phyloP scores from a whole-genome alignment of 1,140 invertebrate species.

The Tyrophagus putrescentiae region DNA sequence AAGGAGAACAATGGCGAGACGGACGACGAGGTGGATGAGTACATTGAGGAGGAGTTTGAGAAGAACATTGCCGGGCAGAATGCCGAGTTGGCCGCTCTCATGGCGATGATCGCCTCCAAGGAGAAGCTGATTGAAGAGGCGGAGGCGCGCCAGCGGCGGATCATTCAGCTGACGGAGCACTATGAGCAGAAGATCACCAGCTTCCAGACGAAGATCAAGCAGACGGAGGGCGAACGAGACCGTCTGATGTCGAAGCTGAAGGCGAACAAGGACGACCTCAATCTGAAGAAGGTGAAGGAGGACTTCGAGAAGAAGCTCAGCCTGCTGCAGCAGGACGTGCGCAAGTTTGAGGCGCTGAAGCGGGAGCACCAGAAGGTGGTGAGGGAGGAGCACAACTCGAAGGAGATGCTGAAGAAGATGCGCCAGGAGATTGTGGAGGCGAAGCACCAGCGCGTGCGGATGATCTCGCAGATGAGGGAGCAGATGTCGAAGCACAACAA shows the following conservation, averaged over 20 bases:
- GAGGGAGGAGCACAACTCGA: constrained; percentile 62
- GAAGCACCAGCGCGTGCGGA: constrained; percentile 61
- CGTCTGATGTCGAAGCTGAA: constrained; percentile 53
- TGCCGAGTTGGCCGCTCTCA: constrained; percentile 24
- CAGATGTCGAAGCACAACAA: constrained; percentile 60
- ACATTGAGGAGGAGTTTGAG: constrained; percentile 17
- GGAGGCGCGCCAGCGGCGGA: constrained; percentile 64
- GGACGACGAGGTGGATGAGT: constrained; percentile 27
- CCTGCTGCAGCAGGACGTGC: constrained; percentile 70
- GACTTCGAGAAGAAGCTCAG: constrained; percentile 76
- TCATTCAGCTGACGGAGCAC: constrained; percentile 66
- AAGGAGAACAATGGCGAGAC: constrained; percentile 31
- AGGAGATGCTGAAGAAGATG: constrained; percentile 59
- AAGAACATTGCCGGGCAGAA: constrained; percentile 16
- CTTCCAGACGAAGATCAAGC: constrained; percentile 67
- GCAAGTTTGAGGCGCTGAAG: constrained; percentile 68
- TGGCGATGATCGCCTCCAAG: constrained; percentile 28
- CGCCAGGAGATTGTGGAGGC: constrained; percentile 67
- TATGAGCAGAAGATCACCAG: constrained; percentile 88
- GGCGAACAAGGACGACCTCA: constrained; percentile 27
- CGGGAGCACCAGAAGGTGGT: constrained; percentile 72
- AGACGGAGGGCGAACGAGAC: constrained; percentile 82
- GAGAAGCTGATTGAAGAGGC: constrained; percentile 83
- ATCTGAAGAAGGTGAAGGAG: constrained; percentile 62
- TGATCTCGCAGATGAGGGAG: constrained; percentile 85